Evolutionary conservation across 2,113 vertebrate genomes (phyloP).

Genomic region (Amphiprion percula): DNA sequence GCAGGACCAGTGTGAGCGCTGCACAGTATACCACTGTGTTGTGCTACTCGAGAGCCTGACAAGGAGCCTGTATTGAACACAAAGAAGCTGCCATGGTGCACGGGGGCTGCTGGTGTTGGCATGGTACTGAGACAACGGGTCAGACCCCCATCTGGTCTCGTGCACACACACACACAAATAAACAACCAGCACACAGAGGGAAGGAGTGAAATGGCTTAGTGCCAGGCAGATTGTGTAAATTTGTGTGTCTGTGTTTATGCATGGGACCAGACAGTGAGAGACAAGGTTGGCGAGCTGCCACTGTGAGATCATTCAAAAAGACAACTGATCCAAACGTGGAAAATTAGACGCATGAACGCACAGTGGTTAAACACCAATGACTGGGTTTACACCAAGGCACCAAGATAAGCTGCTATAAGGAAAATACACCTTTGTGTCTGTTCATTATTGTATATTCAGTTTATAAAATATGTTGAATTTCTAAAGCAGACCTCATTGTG

Average conservation of each 20-base stretch:
- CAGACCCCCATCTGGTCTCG: conserved; percentile 76
- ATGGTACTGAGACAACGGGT: conserved; percentile 58
- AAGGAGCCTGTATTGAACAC: conserved; percentile 57
- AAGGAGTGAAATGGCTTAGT: conserved; percentile 56
- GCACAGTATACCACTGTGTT: conserved; percentile 16
- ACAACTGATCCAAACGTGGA: conserved; percentile 35
- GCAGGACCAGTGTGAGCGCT: conserved; percentile 4
- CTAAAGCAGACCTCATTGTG: neutral
- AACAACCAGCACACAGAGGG: conserved; percentile 50
- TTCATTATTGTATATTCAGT: neutral
- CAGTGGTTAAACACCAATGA: conserved; percentile 19
- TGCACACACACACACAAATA: conserved; percentile 21
- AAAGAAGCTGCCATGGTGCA: conserved; percentile 65
- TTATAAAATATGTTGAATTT: neutral
- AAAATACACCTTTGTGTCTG: neutral
- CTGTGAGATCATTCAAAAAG: conserved; percentile 48
- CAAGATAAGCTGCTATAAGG: neutral
- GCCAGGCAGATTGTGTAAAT: conserved; percentile 64
- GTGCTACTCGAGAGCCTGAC: conserved; percentile 30
- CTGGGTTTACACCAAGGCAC: neutral
- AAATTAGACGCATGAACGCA: conserved; percentile 23
- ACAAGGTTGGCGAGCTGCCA: conserved; percentile 70
- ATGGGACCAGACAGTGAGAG: conserved; percentile 67
- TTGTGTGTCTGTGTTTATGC: conserved; percentile 61
- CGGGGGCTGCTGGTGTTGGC: conserved; percentile 66